Conservation (phyloP, 2,888 invertebrate species). For the Nemoura dubitans region DNA sequence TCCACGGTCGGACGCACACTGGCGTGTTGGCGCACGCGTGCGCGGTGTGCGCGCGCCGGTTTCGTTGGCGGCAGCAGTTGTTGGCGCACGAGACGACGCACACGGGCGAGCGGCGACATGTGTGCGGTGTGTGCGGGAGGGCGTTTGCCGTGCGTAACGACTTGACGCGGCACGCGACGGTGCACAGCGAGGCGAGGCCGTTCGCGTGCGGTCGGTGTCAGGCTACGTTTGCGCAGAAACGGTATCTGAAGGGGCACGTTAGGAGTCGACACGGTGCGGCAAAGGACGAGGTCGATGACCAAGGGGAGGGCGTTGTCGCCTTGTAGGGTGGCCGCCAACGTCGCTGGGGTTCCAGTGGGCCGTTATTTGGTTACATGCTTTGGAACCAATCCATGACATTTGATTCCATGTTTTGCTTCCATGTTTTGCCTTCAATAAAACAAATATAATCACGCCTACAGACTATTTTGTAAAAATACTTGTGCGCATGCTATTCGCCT, state of each 20-base stretch:
- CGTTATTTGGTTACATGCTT: too few relatives aligned
- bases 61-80: conserved; percentile 19
- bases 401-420: too few relatives aligned
- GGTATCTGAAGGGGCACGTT: conserved; percentile 57
- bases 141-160: conserved; percentile 69
- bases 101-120: conserved; percentile 69
- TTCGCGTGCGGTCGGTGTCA: conserved; percentile 49
- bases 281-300: too few relatives aligned
- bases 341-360: too few relatives aligned
- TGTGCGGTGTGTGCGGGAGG: conserved; percentile 73
- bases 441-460: too few relatives aligned
- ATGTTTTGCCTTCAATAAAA: too few relatives aligned
- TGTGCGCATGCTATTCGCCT: too few relatives aligned
- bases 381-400: too few relatives aligned
- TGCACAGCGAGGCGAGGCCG: conserved; percentile 61
- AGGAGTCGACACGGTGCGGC: conserved; percentile 21
- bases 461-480: too few relatives aligned
- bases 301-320: too few relatives aligned
- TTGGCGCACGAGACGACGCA: conserved; percentile 61
- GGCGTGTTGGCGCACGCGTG: conserved; percentile 67
- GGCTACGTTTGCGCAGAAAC: conserved; percentile 61
- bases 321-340: too few relatives aligned
- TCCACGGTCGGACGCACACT: conserved; percentile 69
- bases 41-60: conserved; percentile 55
- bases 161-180: conserved; percentile 63